Conservation (phyloP, 2,888 invertebrate genomes). For the Microctonus hyperodae region DNA sequence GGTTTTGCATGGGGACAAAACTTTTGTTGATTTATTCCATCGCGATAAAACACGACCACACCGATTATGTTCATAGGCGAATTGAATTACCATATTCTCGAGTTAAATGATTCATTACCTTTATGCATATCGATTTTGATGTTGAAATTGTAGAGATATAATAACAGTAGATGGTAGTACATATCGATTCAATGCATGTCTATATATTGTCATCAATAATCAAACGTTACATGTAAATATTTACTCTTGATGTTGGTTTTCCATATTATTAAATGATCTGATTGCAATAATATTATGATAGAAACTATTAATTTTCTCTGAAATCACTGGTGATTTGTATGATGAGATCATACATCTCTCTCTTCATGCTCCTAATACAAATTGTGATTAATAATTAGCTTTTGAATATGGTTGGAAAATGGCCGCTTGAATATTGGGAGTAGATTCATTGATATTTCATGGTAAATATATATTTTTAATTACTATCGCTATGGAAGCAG, state of each 20-base stretch:
- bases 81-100: constrained; percentile 15
- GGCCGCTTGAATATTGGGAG: neutral
- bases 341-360: neutral
- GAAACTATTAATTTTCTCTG: neutral
- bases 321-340: neutral
- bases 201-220: neutral
- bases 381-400: constrained; percentile 3
- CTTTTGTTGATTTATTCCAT: constrained; percentile 39
- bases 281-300: neutral
- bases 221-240: neutral
- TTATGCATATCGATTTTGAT: neutral
- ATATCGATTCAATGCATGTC: neutral
- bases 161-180: neutral
- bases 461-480: constrained; percentile 11
- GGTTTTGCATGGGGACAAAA: constrained; percentile 24
- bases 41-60: constrained; percentile 14
- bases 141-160: neutral
- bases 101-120: neutral
- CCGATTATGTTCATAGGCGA: neutral
- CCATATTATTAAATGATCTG: neutral
- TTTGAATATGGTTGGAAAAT: constrained; percentile 6
- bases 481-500: neutral
- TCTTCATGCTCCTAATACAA: neutral
- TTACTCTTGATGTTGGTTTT: neutral
- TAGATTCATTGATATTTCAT: neutral